Conservation (phyloP, 1,140 invertebrate genomes). For the Archegozetes longisetosus region DNA sequence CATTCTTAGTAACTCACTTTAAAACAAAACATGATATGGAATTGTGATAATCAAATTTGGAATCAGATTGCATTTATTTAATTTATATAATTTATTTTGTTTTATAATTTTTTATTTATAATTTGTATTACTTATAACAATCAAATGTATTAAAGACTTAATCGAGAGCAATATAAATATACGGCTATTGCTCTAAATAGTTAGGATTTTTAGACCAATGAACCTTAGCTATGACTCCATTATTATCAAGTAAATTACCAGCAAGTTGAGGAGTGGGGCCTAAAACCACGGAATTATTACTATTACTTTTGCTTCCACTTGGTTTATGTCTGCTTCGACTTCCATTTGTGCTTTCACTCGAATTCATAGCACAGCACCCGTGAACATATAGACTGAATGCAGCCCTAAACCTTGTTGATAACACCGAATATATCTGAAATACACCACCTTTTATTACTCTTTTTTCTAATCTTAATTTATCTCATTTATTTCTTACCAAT, state of each 20-base stretch:
- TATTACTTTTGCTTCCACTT: background rate
- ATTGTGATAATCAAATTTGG: too few species aligned
- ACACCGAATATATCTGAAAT: conserved; percentile 22
- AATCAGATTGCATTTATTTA: too few species aligned
- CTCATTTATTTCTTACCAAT: conserved; percentile 11
- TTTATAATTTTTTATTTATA: background rate
- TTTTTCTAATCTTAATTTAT: background rate
- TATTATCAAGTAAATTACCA: background rate
- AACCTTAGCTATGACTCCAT: background rate
- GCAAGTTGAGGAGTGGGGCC: background rate
- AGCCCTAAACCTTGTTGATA: conserved; percentile 25
- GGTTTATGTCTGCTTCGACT: background rate
- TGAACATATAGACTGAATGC: conserved; percentile 21
- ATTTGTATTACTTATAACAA: too few species aligned
- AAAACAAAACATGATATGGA: too few species aligned
- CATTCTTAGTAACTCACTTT: too few species aligned
- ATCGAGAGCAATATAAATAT: too few species aligned
- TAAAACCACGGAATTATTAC: background rate
- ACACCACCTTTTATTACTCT: background rate
- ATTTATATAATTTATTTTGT: too few species aligned
- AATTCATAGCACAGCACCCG: conserved; percentile 8
- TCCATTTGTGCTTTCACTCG: background rate
- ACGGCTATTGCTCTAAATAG: background rate
- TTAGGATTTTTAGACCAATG: background rate
- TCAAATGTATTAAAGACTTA: too few species aligned